Evolutionary conservation across 2,888 invertebrate genomes (phyloP), one percentile per base, ranked within the genome.

Genomic region (Microchrysa polita): DNA sequence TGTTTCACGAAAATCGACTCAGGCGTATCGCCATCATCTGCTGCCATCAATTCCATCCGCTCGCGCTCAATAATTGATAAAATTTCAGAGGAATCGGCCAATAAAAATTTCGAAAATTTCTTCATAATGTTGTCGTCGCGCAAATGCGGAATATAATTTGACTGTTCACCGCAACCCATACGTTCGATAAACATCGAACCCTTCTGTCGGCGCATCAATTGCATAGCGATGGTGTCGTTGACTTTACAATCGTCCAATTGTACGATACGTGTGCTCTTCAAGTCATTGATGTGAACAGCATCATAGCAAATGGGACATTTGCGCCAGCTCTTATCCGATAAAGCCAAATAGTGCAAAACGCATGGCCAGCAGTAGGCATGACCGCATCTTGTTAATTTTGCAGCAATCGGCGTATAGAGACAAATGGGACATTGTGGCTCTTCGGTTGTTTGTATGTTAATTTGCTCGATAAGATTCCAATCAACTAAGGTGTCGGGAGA

Each of bases 321-420:
- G 42, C 91, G 87, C 87, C 92, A 93, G 23, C 90, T 86, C 81
- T 93, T 92, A 79, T 97, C 97, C 69, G 93, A 92, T 1, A 96
- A 86, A 0, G 94, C 91, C 55, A 96, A 88, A 82, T 97, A 97
- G 84, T 97, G 97, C 63, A 98, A 88, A 79, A 96, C 90, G 81
- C 98, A 98, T 0, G 96, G 89, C 96, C 96, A 98, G 84, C 98
- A 98, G 84, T 94, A 97, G 76, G 96, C 92, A 82, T 98, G 98
- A 10, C 98, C 97, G 83, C 98, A 98, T 55, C 92, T 90, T 0
- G 96, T 97, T 82, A 97, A 94, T 84, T 97, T 95, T 1, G 93
- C 96, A 72, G 96, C 94, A 71, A 90, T 88, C 2, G 97, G 96
- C 44, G 91, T 86, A 80, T 93, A 92, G 77, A 98, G 87, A 84